Base-by-base conservation (phyloP, 2,113 vertebrate genomes). In the Amphiprion percula region DNA sequence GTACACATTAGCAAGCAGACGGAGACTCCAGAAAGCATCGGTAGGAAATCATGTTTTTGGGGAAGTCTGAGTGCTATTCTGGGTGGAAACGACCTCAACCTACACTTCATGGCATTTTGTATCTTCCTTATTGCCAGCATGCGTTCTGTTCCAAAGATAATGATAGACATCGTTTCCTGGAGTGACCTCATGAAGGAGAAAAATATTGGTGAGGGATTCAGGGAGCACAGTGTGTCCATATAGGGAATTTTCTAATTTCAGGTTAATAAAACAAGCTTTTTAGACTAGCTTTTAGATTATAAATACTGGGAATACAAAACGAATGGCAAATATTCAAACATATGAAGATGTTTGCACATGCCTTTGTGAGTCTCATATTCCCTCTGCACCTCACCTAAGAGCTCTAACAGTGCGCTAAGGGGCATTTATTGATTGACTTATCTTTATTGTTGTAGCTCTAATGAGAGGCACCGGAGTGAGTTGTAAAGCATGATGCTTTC, bases 1-100 rank as follows among this genome's bases (percentile, higher is more conserved):
- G 83, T 82, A 1, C 88, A 89, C 68, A 88, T 91, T 90, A 90
- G 73, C 86, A 92, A 91, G 95, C 74, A 92, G 90, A 83, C 90
- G 85, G 61, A 68, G 21, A 39, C 28, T 72, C 30, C 11, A 17
- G 47, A 41, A 58, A 12, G 54, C 23, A 61, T 30, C 30, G 53
- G 39, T 24, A 10, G 37, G 12, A 64, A 68, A 8, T 44, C 1
- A 82, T 52, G 24, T 70, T 5, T 64, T 73, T 47, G 47, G 52
- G 12, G 33, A 60, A n/a, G 41, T 49, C 23, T 19, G 52, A 60
- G 24, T 16, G 50, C 53, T 52, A 19, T 58, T 74, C 19, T 49
- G 47, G 30, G 30, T 30, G 30, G 64, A 77, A 64, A 55, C 54
- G 74, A 79, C 74, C 71, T 73, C 56, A 16, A 10, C 50, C 46